phyloP scores from a whole-genome alignment of 23 tunicate species.

The Ciona savignyi region DNA sequence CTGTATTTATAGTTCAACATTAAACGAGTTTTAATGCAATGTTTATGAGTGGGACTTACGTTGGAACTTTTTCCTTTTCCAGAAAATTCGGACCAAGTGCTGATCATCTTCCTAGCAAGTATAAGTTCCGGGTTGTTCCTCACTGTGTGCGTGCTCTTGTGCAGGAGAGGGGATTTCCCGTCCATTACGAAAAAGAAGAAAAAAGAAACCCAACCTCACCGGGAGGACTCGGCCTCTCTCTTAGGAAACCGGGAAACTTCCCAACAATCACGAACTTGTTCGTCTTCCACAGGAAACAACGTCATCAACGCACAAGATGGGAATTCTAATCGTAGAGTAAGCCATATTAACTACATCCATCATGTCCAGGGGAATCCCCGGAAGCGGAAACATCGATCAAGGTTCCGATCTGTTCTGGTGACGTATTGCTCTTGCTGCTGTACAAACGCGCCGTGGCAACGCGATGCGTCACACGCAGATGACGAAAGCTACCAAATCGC shows the following conservation, averaged over 20 bases:
- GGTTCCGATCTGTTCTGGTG: conserved; percentile 1
- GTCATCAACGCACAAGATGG: background rate
- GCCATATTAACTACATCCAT: conserved; percentile 10
- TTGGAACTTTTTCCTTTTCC: conserved; percentile 6
- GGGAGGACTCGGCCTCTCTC: conserved; percentile 5
- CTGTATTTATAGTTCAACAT: no score
- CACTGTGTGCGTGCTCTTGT: conserved; percentile 14
- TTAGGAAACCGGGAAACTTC: background rate
- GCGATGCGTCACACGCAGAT: conserved; percentile 11
- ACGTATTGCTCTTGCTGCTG: conserved; percentile 73
- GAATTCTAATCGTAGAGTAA: conserved; percentile 2
- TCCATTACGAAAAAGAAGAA: background rate
- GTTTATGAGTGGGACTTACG: no score
- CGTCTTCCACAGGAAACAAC: conserved; percentile 16
- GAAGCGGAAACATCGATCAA: conserved; percentile 12
- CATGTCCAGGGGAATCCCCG: conserved; percentile 3
- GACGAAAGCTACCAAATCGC: conserved; percentile 16
- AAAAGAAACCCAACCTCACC: background rate
- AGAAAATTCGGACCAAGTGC: conserved; percentile 30
- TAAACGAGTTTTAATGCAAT: no score
- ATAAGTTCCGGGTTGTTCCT: conserved; percentile 27
- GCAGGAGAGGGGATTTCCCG: background rate
- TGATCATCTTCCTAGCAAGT: conserved; percentile 17
- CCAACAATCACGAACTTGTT: conserved; percentile 9
- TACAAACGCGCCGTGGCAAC: conserved; percentile 78